These are phyloP conservation scores for Heteromyza rotundicornis DNA, from an alignment of 2,888 invertebrate species.

Conservation along the genomic window DNA sequence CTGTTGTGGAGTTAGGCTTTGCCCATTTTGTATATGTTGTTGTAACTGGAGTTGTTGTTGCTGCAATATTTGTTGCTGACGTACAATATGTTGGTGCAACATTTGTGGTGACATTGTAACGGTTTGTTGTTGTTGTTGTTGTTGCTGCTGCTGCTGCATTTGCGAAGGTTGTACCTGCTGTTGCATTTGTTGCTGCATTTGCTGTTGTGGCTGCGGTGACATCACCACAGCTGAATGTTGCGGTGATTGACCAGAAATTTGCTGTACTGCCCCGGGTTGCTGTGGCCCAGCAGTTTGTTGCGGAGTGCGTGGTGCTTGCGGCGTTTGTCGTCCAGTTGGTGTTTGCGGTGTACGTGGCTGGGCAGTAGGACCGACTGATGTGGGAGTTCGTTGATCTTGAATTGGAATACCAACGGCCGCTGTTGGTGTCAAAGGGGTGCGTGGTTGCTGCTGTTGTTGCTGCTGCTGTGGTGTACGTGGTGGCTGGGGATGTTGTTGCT, in stretches of 20 bases:
- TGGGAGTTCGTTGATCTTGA: constrained; percentile 34
- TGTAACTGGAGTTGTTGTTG: constrained; percentile 29
- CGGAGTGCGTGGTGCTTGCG: constrained; percentile 50
- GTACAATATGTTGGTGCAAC: constrained; percentile 46
- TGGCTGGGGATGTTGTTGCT: constrained; percentile 43
- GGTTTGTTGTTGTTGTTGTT: constrained; percentile 47
- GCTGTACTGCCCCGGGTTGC: constrained; percentile 47
- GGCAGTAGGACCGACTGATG: constrained; percentile 35
- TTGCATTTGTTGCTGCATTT: constrained; percentile 44
- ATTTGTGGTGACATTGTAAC: constrained; percentile 53
- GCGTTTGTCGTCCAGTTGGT: constrained; percentile 43
- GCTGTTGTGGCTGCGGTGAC: constrained; percentile 50
- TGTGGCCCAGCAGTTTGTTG: constrained; percentile 51
- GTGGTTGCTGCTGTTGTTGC: constrained; percentile 47
- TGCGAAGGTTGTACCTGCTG: constrained; percentile 49
- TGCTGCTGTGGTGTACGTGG: constrained; percentile 51
- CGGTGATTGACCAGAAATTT: constrained; percentile 20
- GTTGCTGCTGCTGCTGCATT: constrained; percentile 44
- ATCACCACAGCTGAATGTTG: constrained; percentile 53
- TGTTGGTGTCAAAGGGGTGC: constrained; percentile 36
- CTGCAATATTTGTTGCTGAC: constrained; percentile 54
- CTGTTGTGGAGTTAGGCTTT: constrained; percentile 53
- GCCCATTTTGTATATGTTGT: constrained; percentile 48
- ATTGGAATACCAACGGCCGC: constrained; percentile 28
- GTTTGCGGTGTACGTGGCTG: constrained; percentile 45